Conservation (phyloP, 2,888 invertebrate genomes). For the Noctuana brunneofusca region DNA sequence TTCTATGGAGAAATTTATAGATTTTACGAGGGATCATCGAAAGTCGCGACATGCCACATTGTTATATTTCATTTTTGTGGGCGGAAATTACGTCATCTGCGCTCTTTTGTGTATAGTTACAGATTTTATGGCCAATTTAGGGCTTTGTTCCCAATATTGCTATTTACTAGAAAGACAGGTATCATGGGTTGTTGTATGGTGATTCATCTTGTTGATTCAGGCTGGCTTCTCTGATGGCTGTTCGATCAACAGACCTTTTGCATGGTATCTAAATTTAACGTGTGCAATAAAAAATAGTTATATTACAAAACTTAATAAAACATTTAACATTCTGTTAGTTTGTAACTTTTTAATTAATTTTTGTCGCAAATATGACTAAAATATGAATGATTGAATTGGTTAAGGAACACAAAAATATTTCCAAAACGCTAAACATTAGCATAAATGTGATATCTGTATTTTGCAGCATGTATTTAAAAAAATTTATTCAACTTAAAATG, state of each 20-base stretch:
- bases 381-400: too few species aligned
- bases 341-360: not conserved
- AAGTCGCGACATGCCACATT: conserved; percentile 72
- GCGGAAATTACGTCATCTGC: conserved; percentile 73
- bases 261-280: too few species aligned
- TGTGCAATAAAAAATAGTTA: too few species aligned
- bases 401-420: not conserved
- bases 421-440: not conserved
- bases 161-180: not conserved
- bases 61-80: conserved; percentile 74
- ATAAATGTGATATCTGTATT: conserved; percentile 43
- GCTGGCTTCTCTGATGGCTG: not conserved
- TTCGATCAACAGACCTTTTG: not conserved
- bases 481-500: conserved; percentile 48
- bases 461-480: conserved; percentile 49
- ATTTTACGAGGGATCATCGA: conserved; percentile 80
- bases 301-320: too few species aligned
- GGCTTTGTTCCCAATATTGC: conserved; percentile 4
- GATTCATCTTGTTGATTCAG: not conserved
- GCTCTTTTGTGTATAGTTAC: conserved; percentile 54
- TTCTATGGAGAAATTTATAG: conserved; percentile 73
- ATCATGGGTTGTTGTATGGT: not conserved
- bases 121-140: conserved; percentile 30
- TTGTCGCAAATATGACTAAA: too few species aligned
- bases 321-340: too few species aligned